These are phyloP conservation scores for Balaenoptera acutorostrata DNA, from an alignment of 2,113 vertebrate species.

Conservation along the genomic window DNA sequence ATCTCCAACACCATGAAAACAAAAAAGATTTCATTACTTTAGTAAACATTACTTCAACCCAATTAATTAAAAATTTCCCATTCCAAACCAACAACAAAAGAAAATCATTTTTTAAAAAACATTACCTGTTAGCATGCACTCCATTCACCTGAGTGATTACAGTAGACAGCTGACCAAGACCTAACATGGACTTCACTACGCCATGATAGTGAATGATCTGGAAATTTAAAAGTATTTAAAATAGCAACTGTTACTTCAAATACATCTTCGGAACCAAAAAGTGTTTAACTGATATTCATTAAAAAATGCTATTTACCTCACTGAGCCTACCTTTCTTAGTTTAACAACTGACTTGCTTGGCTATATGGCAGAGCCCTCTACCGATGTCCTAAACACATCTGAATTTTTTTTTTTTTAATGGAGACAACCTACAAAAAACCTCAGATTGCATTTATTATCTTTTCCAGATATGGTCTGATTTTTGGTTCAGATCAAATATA, in stretches of 20 bases:
- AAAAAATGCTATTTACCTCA: not conserved
- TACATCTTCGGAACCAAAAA: not conserved
- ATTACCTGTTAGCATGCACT: slow-evolving; percentile 93
- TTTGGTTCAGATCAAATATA: slow-evolving; percentile 26
- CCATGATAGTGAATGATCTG: slow-evolving; percentile 97
- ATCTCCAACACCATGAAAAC: not conserved
- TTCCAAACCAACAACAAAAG: not conserved
- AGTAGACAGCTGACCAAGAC: slow-evolving; percentile 95
- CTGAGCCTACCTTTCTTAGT: not conserved
- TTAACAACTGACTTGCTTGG: not conserved
- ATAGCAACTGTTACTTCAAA: slow-evolving; percentile 33
- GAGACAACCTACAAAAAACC: not conserved
- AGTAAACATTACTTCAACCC: not conserved
- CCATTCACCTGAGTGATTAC: slow-evolving; percentile 98
- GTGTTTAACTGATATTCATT: not conserved
- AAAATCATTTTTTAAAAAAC: slow-evolving; percentile 40
- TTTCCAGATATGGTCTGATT: slow-evolving; percentile 16
- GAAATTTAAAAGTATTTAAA: slow-evolving; percentile 49
- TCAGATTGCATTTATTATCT: slow-evolving; percentile 15
- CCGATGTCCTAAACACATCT: not conserved
- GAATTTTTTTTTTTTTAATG: not conserved
- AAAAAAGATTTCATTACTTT: slow-evolving; percentile 14
- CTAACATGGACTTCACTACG: slow-evolving; percentile 97
- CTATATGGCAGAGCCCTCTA: not conserved
- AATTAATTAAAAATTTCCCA: slow-evolving; percentile 16